Evolutionary conservation across 2,888 invertebrate genomes (phyloP).

Genomic region (Volucella inanis): DNA sequence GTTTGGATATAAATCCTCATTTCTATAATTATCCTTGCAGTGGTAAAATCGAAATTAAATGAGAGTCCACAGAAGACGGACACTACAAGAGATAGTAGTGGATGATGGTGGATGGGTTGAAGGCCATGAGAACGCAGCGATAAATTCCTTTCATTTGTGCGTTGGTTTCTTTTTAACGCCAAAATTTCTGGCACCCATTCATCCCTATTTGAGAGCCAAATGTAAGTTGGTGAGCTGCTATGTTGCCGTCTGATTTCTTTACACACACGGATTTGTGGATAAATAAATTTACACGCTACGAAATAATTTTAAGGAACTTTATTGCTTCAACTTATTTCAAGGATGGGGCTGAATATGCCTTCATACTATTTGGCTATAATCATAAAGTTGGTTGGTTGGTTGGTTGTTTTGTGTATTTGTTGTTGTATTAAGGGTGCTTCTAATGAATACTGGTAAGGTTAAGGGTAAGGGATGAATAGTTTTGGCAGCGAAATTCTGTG

Average conservation of each 20-base stretch:
- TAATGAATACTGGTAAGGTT: neutral
- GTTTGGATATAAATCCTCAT: conserved; percentile 51
- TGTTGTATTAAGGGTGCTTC: conserved; percentile 24
- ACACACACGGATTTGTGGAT: conserved; percentile 57
- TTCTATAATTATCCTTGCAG: conserved; percentile 58
- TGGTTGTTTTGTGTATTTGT: conserved; percentile 1
- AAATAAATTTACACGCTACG: conserved; percentile 55
- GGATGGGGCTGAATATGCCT: conserved; percentile 34
- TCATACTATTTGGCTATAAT: conserved; percentile 60
- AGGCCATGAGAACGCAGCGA: conserved; percentile 16
- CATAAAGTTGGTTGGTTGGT: conserved; percentile 48
- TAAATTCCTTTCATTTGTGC: conserved; percentile 44
- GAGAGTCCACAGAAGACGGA: conserved; percentile 23
- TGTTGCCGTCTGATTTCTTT: neutral
- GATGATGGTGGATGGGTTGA: neutral
- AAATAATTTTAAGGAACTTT: conserved; percentile 63
- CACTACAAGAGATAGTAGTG: neutral
- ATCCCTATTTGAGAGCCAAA: too few relatives aligned
- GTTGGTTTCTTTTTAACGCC: conserved; percentile 34
- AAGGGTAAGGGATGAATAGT: conserved; percentile 10
- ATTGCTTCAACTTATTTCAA: conserved; percentile 21
- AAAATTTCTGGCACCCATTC: neutral
- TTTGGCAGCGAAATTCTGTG: conserved; percentile 26
- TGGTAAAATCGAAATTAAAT: conserved; percentile 64
- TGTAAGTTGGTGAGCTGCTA: neutral